Conservation (phyloP, 2,888 invertebrate species). For the Neoascia interrupta region DNA sequence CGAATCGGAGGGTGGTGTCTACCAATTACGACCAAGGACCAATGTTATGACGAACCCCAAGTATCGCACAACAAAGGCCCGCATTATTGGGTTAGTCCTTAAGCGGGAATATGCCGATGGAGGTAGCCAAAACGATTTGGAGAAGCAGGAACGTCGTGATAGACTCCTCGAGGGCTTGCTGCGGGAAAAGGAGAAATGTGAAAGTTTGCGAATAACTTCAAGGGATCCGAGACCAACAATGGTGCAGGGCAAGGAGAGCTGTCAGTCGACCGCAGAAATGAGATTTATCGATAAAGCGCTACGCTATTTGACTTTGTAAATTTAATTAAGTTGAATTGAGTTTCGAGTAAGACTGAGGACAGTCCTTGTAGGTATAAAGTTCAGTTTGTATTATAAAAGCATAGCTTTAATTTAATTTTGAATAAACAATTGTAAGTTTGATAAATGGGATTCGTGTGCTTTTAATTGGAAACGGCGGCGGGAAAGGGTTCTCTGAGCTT, state of each 20-base stretch:
- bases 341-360: not conserved
- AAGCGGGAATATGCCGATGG: slow-evolving; percentile 71
- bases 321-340: not conserved
- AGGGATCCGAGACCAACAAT: slow-evolving; percentile 16
- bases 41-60: slow-evolving; percentile 65
- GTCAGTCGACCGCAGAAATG: slow-evolving; percentile 33
- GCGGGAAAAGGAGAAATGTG: slow-evolving; percentile 26
- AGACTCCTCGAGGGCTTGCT: slow-evolving; percentile 63
- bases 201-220: slow-evolving; percentile 26
- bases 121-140: slow-evolving; percentile 32
- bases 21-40: slow-evolving; percentile 39
- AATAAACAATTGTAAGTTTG: slow-evolving; percentile 12
- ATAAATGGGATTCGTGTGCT: too few species aligned
- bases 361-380: slow-evolving; percentile 32
- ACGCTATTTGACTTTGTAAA: slow-evolving; percentile 75
- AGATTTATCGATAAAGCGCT: slow-evolving; percentile 75
- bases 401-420: slow-evolving; percentile 50
- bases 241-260: not conserved
- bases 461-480: too few species aligned
- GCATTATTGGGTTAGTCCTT: slow-evolving; percentile 73
- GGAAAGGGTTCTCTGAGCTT: too few species aligned
- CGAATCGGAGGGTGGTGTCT: slow-evolving; percentile 44
- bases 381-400: slow-evolving; percentile 47
- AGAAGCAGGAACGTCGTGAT: slow-evolving; percentile 64
- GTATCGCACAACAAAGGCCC: slow-evolving; percentile 71